Evolutionary conservation across 2,797 vertebrate genomes (phyloP).

Genomic region (Syngnathus rostellatus): DNA sequence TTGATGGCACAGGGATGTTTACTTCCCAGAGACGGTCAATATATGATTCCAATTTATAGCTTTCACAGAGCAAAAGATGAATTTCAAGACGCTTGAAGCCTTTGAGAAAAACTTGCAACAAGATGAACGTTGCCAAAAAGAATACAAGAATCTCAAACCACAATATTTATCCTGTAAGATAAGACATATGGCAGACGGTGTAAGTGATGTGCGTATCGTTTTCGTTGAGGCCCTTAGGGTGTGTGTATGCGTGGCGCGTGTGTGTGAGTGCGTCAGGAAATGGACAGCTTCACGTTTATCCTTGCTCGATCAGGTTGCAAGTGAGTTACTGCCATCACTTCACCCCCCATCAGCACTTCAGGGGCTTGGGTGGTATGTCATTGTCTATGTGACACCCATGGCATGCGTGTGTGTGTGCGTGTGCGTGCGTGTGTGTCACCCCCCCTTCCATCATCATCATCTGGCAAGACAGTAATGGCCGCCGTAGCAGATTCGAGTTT

Average conservation of each 20-base stretch:
- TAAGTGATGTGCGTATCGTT: slow-evolving; percentile 54
- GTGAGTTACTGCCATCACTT: slow-evolving; percentile 83
- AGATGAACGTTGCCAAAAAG: not conserved
- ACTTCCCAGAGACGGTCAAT: slow-evolving; percentile 5
- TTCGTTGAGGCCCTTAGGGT: slow-evolving; percentile 50
- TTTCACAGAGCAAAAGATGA: not conserved
- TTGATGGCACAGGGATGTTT: slow-evolving; percentile 1
- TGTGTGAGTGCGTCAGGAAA: slow-evolving; percentile 36
- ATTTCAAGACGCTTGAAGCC: not conserved
- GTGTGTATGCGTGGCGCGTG: slow-evolving; percentile 8
- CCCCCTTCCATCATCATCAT: slow-evolving; percentile 65
- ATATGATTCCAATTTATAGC: slow-evolving; percentile 24
- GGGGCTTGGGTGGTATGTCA: slow-evolving; percentile 5
- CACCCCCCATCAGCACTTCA: slow-evolving; percentile 44
- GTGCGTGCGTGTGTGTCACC: slow-evolving; percentile 69
- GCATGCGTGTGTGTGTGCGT: slow-evolving; percentile 8
- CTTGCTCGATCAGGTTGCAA: slow-evolving; percentile 71
- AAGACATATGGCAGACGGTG: slow-evolving; percentile 50
- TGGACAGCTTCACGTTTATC: slow-evolving; percentile 69
- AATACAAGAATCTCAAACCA: slow-evolving; percentile 10
- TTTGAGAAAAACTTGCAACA: not conserved
- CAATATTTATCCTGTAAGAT: slow-evolving; percentile 42
- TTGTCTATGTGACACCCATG: slow-evolving; percentile 45
- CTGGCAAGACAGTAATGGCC: slow-evolving; percentile 97
- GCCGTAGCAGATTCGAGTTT: slow-evolving; percentile 94